Percentiles rank a stretch among this genome's conserved stretches.
phyloP scores from a whole-genome alignment of 2,113 vertebrate species.

The Oncorhynchus masou region DNA sequence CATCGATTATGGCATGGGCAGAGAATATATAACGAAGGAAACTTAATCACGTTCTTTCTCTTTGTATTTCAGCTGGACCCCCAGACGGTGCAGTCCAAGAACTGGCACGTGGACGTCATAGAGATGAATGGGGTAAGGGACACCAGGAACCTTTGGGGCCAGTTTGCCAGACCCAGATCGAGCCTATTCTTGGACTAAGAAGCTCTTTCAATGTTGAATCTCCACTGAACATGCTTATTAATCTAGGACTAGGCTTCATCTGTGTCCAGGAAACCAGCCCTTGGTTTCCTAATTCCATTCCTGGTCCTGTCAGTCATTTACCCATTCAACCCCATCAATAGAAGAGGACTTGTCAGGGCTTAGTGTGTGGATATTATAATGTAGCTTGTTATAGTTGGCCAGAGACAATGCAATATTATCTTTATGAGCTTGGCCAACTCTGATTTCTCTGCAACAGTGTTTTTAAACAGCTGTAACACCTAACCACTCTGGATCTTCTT shows the following conservation, averaged over 20 bases:
- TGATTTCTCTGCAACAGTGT: not conserved
- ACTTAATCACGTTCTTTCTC: slow-evolving; percentile 6
- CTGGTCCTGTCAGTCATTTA: not conserved
- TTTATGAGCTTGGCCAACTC: not conserved
- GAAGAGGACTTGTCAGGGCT: not conserved
- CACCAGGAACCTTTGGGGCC: not conserved
- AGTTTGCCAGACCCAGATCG: not conserved
- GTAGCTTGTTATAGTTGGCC: not conserved
- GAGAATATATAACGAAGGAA: not conserved
- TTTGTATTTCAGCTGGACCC: slow-evolving; percentile 86
- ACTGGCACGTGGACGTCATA: slow-evolving; percentile 97
- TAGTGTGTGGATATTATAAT: no score
- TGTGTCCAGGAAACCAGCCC: not conserved
- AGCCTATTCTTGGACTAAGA: not conserved
- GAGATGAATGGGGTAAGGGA: slow-evolving; percentile 96
- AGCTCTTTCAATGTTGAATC: not conserved
- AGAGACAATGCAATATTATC: not conserved
- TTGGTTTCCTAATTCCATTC: not conserved
- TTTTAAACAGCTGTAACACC: not conserved
- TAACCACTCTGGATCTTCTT: not conserved
- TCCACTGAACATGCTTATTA: no score
- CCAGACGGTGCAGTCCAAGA: slow-evolving; percentile 93
- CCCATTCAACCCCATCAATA: not conserved
- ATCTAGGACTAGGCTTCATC: no score
- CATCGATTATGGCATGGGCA: not conserved